phyloP scores from a whole-genome alignment of 2,797 vertebrate species.

The Aselliscus stoliczkanus region DNA sequence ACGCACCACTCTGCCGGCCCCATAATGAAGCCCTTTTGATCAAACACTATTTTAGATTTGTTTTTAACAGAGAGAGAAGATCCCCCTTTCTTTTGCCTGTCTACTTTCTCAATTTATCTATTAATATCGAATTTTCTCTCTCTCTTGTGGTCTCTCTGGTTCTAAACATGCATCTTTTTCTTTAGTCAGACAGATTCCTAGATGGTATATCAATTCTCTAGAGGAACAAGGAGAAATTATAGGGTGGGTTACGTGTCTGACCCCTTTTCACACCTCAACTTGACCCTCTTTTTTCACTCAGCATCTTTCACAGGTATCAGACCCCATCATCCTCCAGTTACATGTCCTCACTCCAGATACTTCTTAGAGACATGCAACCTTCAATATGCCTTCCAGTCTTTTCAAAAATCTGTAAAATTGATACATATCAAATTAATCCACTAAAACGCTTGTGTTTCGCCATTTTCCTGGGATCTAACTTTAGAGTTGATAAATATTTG shows the following conservation, averaged over 20 bases:
- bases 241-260: neutral
- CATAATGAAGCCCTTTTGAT: neutral
- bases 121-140: neutral
- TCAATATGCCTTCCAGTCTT: neutral
- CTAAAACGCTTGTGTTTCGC: neutral
- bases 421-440: neutral
- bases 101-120: neutral
- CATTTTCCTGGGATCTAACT: neutral
- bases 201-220: neutral
- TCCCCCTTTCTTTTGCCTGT: neutral
- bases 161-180: neutral
- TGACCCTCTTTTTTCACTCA: neutral
- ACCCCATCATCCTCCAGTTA: neutral
- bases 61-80: neutral
- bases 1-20: no score
- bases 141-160: neutral
- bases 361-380: neutral
- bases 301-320: neutral
- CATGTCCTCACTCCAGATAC: neutral
- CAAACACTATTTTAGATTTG: neutral
- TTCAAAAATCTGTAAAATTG: neutral
- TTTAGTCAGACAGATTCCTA: neutral
- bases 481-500: neutral
- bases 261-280: neutral
- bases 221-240: neutral